Conservation (phyloP, 2,888 invertebrate genomes). For the Arrhopalites spinosus region DNA sequence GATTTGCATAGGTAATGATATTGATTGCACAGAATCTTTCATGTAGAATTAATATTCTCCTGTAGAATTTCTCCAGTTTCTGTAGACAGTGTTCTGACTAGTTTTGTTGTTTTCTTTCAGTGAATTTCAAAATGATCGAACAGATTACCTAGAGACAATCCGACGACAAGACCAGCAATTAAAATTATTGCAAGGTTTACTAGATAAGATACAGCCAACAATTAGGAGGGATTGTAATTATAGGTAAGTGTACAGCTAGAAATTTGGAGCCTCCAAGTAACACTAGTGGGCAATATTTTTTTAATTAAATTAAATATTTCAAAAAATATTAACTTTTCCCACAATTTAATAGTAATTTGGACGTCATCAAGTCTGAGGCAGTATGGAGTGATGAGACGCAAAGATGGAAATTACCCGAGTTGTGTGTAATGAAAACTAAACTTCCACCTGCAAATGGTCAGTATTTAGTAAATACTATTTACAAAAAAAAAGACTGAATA, state of each 20-base stretch:
- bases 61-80: no score
- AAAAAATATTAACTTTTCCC: neutral
- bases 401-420: constrained; percentile 73
- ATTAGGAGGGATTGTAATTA: constrained; percentile 76
- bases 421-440: constrained; percentile 68
- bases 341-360: constrained; percentile 66
- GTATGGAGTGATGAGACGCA: constrained; percentile 76
- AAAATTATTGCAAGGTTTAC: constrained; percentile 69
- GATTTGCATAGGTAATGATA: constrained; percentile 72
- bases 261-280: no score
- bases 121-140: constrained; percentile 79
- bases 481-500: no score
- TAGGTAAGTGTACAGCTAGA: constrained; percentile 62
- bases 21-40: no score
- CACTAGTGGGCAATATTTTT: neutral
- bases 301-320: neutral
- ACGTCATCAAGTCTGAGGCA: constrained; percentile 70
- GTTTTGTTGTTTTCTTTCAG: no score
- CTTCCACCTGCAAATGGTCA: constrained; percentile 69
- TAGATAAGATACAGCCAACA: constrained; percentile 70
- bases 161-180: constrained; percentile 73
- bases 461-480: neutral
- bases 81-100: no score
- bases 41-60: no score
- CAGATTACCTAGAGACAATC: constrained; percentile 82